phyloP scores from a whole-genome alignment of 2,113 vertebrate species.

The Corvus hawaiiensis region DNA sequence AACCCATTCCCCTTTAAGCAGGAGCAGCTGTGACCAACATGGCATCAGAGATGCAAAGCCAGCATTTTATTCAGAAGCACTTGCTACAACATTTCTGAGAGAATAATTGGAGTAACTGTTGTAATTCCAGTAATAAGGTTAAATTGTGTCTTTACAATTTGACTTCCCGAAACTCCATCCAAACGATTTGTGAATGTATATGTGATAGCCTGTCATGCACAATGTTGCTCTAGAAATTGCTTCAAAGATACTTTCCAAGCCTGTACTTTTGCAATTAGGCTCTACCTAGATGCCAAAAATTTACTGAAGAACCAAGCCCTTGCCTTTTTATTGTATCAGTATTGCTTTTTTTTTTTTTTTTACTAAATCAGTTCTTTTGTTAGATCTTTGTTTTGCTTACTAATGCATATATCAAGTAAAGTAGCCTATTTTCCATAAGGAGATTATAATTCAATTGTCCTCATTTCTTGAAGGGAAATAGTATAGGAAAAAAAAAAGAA shows the following conservation, averaged over 20 bases:
- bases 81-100: neutral
- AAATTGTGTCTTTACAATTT: neutral
- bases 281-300: neutral
- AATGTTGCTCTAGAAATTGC: neutral
- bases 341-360: neutral
- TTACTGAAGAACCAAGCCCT: neutral
- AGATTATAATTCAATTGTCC: neutral
- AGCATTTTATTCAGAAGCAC: neutral
- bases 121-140: neutral
- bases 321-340: neutral
- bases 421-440: neutral
- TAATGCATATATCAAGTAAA: neutral
- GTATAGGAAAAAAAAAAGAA: neutral
- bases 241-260: neutral
- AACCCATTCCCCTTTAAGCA: conserved; percentile 11
- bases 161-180: neutral
- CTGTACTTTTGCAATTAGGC: neutral
- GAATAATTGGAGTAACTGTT: neutral
- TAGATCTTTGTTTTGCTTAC: neutral
- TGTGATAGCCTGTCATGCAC: neutral
- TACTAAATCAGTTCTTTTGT: neutral
- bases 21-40: neutral
- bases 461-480: neutral
- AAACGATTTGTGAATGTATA: neutral
- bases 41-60: neutral